Percentiles rank a stretch among this genome's conserved stretches.
These are phyloP conservation scores for Oppia nitens DNA, from an alignment of 1,140 invertebrate species.

Conservation along the genomic window DNA sequence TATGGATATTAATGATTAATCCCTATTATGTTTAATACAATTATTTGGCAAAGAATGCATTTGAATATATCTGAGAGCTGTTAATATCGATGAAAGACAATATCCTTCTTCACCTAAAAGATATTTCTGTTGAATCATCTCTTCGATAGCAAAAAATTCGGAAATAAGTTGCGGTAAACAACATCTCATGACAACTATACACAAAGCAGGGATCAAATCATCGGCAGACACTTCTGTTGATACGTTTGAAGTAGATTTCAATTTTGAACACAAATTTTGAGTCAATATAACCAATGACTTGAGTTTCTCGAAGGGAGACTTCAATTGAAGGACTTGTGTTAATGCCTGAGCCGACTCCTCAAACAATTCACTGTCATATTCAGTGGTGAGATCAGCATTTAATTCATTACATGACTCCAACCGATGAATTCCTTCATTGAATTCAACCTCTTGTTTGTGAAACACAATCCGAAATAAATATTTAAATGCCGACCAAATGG, in stretches of 20 bases:
- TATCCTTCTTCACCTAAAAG: neutral
- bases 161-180: neutral
- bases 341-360: neutral
- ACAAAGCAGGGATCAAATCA: neutral
- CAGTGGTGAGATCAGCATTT: neutral
- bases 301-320: neutral
- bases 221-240: neutral
- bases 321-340: neutral
- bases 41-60: neutral
- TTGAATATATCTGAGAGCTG: conserved; percentile 1
- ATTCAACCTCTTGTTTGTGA: neutral
- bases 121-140: neutral
- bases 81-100: neutral
- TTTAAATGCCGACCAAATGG: neutral
- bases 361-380: neutral
- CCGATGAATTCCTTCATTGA: neutral
- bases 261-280: neutral
- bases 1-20: neutral
- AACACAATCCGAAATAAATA: neutral
- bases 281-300: neutral
- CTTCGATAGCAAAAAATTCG: neutral
- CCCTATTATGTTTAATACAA: neutral
- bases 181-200: neutral
- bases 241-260: neutral
- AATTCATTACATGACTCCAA: neutral